Conservation (phyloP, 2,888 invertebrate species). For the Phengaris alcon region DNA sequence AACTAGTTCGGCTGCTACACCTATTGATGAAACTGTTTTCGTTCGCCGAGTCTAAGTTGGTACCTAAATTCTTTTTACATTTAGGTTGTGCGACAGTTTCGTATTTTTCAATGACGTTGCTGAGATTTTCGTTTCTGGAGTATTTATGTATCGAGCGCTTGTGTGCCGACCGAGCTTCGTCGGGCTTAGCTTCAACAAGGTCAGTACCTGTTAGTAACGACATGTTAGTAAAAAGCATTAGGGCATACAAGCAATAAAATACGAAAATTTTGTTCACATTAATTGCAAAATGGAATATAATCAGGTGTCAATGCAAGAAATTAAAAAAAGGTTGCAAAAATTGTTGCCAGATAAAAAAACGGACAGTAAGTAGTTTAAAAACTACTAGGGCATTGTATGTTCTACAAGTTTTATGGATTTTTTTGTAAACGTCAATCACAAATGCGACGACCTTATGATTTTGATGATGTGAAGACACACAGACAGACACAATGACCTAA, state of each 20-base stretch:
- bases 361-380: too few relatives aligned
- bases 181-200: conserved; percentile 41
- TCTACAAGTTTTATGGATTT: too few relatives aligned
- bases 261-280: too few relatives aligned
- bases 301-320: neutral
- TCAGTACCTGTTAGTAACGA: conserved; percentile 55
- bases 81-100: conserved; percentile 54
- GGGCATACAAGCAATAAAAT: neutral
- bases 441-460: too few relatives aligned
- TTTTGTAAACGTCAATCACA: too few relatives aligned
- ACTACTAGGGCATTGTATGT: too few relatives aligned
- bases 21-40: conserved; percentile 44
- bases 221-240: conserved; percentile 19
- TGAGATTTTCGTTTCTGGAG: conserved; percentile 57
- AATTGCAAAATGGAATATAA: too few relatives aligned
- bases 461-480: neutral
- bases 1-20: conserved; percentile 58
- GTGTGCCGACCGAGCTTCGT: conserved; percentile 49
- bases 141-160: conserved; percentile 56
- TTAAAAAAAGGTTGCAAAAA: too few relatives aligned
- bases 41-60: conserved; percentile 43
- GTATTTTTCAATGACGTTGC: conserved; percentile 53
- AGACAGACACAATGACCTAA: conserved; percentile 3
- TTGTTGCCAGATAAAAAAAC: too few relatives aligned
- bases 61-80: conserved; percentile 60